These are phyloP conservation scores for Phataginus tetradactyla DNA, from an alignment of 2,797 vertebrate genomes.

Conservation along the genomic window DNA sequence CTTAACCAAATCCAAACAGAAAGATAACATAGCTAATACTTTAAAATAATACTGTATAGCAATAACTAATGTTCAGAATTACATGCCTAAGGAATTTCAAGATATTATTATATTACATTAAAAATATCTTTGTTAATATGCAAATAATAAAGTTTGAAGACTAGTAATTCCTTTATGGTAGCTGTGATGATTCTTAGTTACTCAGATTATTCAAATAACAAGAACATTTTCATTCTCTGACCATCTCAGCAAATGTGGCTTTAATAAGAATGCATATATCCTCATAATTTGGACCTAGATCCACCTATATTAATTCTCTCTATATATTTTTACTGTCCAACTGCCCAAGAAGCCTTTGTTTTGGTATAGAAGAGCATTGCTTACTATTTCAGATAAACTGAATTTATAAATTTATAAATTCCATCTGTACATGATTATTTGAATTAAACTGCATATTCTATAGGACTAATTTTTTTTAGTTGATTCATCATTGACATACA, in stretches of 20 bases:
- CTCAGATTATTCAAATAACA: slow-evolving; percentile 41
- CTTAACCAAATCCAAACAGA: slow-evolving; percentile 43
- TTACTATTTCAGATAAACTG: slow-evolving; percentile 18
- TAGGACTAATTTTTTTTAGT: background rate
- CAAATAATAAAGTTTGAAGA: slow-evolving; percentile 29
- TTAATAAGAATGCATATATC: slow-evolving; percentile 8
- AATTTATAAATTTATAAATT: slow-evolving; percentile 59
- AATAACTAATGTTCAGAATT: background rate
- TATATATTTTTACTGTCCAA: slow-evolving; percentile 24
- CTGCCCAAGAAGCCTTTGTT: background rate
- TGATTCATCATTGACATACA: no score
- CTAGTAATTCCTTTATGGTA: background rate
- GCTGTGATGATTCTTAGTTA: background rate
- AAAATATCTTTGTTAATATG: slow-evolving; percentile 40
- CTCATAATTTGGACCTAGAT: background rate
- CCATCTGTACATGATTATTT: background rate
- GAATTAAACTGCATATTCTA: slow-evolving; percentile 29
- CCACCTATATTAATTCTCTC: background rate
- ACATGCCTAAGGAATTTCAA: background rate
- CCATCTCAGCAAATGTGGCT: background rate
- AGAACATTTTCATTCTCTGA: slow-evolving; percentile 12
- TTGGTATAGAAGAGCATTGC: background rate
- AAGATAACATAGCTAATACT: background rate
- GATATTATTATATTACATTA: slow-evolving; percentile 19
- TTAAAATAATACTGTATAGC: background rate